These are phyloP conservation scores for Halichoeres trimaculatus DNA, from an alignment of 2,113 vertebrate genomes.

Conservation along the genomic window DNA sequence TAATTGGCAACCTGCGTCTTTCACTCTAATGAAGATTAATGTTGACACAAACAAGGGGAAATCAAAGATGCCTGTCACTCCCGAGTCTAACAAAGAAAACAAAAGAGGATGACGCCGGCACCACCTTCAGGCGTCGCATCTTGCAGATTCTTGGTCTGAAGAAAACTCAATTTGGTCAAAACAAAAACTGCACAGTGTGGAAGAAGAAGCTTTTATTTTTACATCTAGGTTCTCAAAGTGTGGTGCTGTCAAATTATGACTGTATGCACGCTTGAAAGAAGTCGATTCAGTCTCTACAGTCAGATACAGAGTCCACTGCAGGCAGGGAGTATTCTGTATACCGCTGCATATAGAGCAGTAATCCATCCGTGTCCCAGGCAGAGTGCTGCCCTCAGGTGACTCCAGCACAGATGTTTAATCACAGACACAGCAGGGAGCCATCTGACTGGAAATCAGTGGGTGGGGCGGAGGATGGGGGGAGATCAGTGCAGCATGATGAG, in stretches of 20 bases:
- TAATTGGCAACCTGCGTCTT: conserved; percentile 61
- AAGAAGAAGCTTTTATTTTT: not conserved
- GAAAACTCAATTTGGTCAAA: not conserved
- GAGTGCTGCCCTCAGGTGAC: conserved; percentile 31
- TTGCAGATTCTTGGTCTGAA: not conserved
- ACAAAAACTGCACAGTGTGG: not conserved
- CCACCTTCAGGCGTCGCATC: conserved; percentile 14
- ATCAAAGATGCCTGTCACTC: conserved; percentile 46
- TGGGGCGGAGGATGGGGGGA: not conserved
- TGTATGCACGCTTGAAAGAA: not conserved
- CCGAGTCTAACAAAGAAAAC: conserved; percentile 29
- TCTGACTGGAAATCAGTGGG: conserved; percentile 34
- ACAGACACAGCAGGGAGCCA: conserved; percentile 29
- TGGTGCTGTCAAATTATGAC: not conserved
- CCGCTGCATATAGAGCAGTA: not conserved
- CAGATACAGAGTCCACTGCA: not conserved
- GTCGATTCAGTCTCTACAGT: not conserved
- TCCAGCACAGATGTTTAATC: conserved; percentile 61
- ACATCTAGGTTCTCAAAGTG: conserved; percentile 2
- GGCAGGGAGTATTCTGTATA: conserved; percentile 28
- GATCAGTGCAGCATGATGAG: not conserved
- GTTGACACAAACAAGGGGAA: conserved; percentile 58
- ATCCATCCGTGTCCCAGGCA: conserved; percentile 43
- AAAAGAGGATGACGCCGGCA: conserved; percentile 20
- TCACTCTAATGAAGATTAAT: conserved; percentile 59